Evolutionary conservation across 2,888 invertebrate species (phyloP).

Genomic region (Sinotaia quadrata): DNA sequence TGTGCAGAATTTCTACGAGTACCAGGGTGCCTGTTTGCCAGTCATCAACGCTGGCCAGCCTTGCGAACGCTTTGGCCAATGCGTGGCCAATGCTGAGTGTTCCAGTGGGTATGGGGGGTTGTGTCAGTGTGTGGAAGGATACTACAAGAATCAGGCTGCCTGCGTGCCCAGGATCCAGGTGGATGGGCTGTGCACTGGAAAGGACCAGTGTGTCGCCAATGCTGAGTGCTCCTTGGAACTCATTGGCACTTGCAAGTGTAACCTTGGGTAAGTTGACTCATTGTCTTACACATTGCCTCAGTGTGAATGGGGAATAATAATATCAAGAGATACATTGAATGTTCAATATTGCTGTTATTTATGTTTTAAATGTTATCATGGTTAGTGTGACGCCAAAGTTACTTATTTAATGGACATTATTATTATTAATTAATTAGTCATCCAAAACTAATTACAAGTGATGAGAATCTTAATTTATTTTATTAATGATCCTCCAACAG

Average conservation of each 20-base stretch:
- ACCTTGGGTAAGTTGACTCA: conserved; percentile 20
- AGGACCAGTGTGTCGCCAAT: conserved; percentile 34
- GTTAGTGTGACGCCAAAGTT: too few species aligned
- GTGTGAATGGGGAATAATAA: not conserved
- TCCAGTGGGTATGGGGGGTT: conserved; percentile 20
- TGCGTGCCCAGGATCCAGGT: conserved; percentile 19
- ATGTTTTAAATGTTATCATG: too few species aligned
- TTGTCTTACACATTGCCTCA: not conserved
- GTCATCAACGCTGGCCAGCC: conserved; percentile 26
- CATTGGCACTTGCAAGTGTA: conserved; percentile 28
- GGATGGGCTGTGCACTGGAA: conserved; percentile 30
- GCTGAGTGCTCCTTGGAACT: conserved; percentile 33
- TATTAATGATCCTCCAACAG: too few species aligned
- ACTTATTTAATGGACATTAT: too few species aligned
- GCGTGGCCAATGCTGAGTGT: conserved; percentile 26
- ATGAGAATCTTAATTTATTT: too few species aligned
- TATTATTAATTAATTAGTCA: too few species aligned
- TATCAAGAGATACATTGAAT: too few species aligned
- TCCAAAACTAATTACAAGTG: too few species aligned
- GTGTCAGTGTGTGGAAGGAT: conserved; percentile 21
- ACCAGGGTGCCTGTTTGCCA: conserved; percentile 22
- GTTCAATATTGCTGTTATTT: too few species aligned
- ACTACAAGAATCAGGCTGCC: conserved; percentile 13
- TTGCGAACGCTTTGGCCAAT: conserved; percentile 23
- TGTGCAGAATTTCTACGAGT: conserved; percentile 28